Percentiles rank a stretch among this genome's conserved stretches.
These are phyloP conservation scores for Otus sunia DNA, from an alignment of 2,113 vertebrate species.

Conservation along the genomic window DNA sequence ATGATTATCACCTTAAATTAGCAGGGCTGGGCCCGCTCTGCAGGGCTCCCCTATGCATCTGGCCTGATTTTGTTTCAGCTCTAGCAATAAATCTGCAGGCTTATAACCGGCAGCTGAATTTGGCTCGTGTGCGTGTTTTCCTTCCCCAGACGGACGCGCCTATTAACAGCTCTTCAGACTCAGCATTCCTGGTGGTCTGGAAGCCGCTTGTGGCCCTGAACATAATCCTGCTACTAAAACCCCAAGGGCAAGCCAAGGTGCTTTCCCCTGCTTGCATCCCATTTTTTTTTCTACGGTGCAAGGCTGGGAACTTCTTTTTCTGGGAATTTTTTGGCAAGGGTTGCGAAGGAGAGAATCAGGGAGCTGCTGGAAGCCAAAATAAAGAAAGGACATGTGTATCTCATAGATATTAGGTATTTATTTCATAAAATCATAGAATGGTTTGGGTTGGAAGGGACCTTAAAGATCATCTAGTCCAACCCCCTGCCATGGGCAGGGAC, in stretches of 20 bases:
- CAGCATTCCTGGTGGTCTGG: background rate
- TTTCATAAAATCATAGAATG: no score
- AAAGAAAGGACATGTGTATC: fast-evolving
- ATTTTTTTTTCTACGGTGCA: background rate
- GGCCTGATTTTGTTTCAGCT: background rate
- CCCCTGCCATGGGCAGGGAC: no score
- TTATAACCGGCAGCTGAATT: background rate
- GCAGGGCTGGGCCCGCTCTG: no score
- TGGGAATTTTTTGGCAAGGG: background rate
- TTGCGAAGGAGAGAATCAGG: background rate
- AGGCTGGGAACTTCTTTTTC: background rate
- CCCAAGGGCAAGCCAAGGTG: background rate
- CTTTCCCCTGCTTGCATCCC: background rate
- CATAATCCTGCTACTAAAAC: background rate
- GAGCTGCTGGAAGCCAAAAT: background rate
- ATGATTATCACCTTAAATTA: fast-evolving
- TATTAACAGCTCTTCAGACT: background rate
- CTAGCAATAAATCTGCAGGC: background rate
- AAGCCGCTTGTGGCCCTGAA: background rate
- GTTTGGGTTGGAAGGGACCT: no score
- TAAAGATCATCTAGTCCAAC: no score
- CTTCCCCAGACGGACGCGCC: background rate
- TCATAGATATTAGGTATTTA: background rate
- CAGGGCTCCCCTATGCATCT: fast-evolving
- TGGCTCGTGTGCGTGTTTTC: background rate